Evolutionary conservation across 1,140 invertebrate genomes (phyloP).

Genomic region (Cyclargus thomasi): DNA sequence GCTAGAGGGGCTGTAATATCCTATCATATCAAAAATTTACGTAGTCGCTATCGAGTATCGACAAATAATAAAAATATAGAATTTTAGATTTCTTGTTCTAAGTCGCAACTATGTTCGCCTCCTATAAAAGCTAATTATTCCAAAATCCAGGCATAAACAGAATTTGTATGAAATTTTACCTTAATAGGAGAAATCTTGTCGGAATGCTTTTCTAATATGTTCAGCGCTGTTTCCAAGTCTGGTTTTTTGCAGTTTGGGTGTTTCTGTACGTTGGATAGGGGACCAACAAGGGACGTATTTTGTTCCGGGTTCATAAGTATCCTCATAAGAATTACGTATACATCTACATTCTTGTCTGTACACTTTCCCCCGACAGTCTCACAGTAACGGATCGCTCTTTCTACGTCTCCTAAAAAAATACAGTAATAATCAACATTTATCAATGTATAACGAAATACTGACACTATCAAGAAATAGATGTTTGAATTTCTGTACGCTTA

Average conservation of each 20-base stretch:
- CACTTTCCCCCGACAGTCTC: slow-evolving; percentile 78
- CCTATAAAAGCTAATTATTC: too few species aligned
- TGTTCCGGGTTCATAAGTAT: slow-evolving; percentile 79
- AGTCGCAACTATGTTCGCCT: too few species aligned
- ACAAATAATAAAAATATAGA: too few species aligned
- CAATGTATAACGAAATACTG: too few species aligned
- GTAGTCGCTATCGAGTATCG: too few species aligned
- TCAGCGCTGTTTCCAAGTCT: slow-evolving; percentile 86
- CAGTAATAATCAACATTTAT: background rate
- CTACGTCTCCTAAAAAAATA: slow-evolving; percentile 80
- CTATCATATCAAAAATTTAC: too few species aligned
- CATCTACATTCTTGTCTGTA: slow-evolving; percentile 75
- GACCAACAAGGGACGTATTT: slow-evolving; percentile 58
- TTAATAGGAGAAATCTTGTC: slow-evolving; percentile 87
- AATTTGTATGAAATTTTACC: slow-evolving; percentile 47
- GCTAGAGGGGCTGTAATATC: too few species aligned
- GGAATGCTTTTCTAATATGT: slow-evolving; percentile 88
- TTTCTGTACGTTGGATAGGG: slow-evolving; percentile 48
- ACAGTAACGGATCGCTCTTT: slow-evolving; percentile 91
- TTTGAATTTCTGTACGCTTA: too few species aligned
- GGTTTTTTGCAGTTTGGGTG: slow-evolving; percentile 76
- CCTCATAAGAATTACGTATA: slow-evolving; percentile 81
- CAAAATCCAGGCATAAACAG: too few species aligned
- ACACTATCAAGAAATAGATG: too few species aligned
- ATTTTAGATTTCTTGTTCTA: too few species aligned